phyloP scores from a whole-genome alignment of 2,113 vertebrate genomes.

The Ailuropoda melanoleuca region DNA sequence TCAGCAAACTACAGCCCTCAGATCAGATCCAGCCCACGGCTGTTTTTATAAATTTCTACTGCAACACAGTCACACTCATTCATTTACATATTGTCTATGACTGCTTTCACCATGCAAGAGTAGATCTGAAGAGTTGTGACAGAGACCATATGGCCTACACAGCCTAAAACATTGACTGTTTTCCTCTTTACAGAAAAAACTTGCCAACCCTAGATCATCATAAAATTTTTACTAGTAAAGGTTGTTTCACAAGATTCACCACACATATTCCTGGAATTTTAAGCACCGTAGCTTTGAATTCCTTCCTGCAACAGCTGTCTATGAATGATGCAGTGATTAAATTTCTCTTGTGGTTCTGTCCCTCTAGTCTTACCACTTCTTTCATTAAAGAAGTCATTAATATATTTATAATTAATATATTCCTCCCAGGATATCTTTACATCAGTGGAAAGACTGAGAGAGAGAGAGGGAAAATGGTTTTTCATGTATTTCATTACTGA shows the following conservation, averaged over 20 bases:
- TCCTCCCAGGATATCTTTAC: conserved; percentile 7
- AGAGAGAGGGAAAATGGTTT: background rate
- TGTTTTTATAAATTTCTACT: background rate
- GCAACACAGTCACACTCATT: background rate
- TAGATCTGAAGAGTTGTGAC: background rate
- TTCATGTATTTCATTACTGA: conserved; percentile 1
- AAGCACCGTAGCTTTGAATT: background rate
- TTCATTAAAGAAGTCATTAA: conserved; percentile 24
- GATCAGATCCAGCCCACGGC: background rate
- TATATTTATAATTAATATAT: conserved; percentile 18
- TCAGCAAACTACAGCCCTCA: background rate
- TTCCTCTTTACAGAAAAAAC: background rate
- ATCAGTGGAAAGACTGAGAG: background rate
- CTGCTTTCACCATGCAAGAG: background rate
- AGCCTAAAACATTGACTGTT: background rate
- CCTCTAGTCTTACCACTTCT: background rate
- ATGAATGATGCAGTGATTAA: background rate
- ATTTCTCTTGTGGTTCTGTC: background rate
- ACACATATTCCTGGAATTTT: background rate
- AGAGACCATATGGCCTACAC: background rate
- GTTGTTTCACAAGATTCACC: background rate
- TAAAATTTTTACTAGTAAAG: background rate
- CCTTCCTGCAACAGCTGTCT: background rate
- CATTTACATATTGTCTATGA: background rate
- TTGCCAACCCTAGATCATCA: background rate